These are phyloP conservation scores for Drosophila subquinaria DNA, from an alignment of 2,888 invertebrate species.

Conservation along the genomic window DNA sequence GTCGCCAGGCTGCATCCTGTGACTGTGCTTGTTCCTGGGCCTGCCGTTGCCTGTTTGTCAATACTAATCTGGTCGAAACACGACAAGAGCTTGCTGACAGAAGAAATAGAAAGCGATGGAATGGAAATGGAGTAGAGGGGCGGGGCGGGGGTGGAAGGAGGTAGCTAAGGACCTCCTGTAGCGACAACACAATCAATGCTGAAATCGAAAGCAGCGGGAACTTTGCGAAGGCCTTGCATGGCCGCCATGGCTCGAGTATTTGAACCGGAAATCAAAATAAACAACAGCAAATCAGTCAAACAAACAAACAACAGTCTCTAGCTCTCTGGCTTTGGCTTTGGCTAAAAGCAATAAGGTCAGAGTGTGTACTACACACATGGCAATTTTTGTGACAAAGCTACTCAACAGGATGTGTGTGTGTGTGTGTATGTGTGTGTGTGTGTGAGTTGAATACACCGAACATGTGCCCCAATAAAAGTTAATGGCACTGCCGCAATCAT, in stretches of 20 bases:
- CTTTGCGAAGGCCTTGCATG: conserved; percentile 42
- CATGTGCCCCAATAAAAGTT: conserved; percentile 67
- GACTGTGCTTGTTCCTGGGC: conserved; percentile 12
- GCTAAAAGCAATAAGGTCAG: conserved; percentile 77
- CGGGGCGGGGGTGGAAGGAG: not conserved
- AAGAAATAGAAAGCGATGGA: conserved; percentile 8
- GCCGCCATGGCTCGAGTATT: conserved; percentile 53
- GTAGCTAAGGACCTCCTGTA: conserved; percentile 48
- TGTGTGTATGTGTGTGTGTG: conserved; percentile 11
- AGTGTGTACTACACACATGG: conserved; percentile 47
- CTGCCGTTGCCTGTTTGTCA: conserved; percentile 67
- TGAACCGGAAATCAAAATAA: conserved; percentile 80
- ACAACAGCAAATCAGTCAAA: conserved; percentile 79
- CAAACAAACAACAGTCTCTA: conserved; percentile 63
- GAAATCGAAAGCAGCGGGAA: conserved; percentile 74
- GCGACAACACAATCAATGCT: conserved; percentile 75
- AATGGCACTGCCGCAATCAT: conserved; percentile 57
- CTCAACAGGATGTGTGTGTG: conserved; percentile 18
- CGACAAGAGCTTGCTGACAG: conserved; percentile 2
- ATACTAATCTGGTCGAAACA: conserved; percentile 72
- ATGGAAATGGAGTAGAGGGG: not conserved
- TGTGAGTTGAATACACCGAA: conserved; percentile 23
- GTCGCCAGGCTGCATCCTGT: conserved; percentile 50
- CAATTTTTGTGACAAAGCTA: conserved; percentile 70
- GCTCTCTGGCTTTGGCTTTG: conserved; percentile 27